Base-by-base conservation (phyloP, 1,140 invertebrate species). In the Araneus ventricosus region DNA sequence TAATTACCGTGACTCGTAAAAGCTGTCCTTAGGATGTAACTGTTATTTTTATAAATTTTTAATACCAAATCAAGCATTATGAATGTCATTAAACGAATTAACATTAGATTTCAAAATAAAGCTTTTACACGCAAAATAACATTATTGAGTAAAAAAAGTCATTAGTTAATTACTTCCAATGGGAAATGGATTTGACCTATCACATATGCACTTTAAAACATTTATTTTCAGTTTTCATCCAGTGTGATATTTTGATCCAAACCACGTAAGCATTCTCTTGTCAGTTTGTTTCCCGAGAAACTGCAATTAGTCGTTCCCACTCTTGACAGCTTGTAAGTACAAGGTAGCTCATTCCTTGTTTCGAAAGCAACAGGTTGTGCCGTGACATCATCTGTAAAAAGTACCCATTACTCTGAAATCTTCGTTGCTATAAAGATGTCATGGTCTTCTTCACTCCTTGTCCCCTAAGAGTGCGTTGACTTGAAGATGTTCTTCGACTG, bases 301-400 rank as follows among this genome's bases (percentile, higher is more conserved):
- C 39, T 57, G 37, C 88, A 89, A 89, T 89, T 89, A 89, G 37
- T 79, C 61, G 39, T 79, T 70, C 22, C 24, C 14, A 10, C 34
- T 39, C n/a, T 8, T 61, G 59, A 39, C 34, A 59, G 45, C 45
- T 86, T 24, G 34, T 52, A 37, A 34, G 84, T 45, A 37, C 52
- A 86, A 86, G 84, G 86, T 17, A 88, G 59, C 80, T 80, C 67
- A 88, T 20, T n/a, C 39, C 4, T 17, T 41, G 41, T 91, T 91
- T 91, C 89, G 89, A 91, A 91, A 91, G 37, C 88, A 91, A 91
- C 89, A 57, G 59, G 89, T 91, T 84, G 52, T 41, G 34, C 24
- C 22, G 45, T 91, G 89, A 91, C 89, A 91, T 91, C 89, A 91
- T 67, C 89, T 20, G 75, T 1, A 91, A 91, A 91, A 84, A 61